Evolutionary conservation across 2,888 invertebrate species (phyloP), one percentile per base, ranked within the genome.

Genomic region (Tenthredo notha): DNA sequence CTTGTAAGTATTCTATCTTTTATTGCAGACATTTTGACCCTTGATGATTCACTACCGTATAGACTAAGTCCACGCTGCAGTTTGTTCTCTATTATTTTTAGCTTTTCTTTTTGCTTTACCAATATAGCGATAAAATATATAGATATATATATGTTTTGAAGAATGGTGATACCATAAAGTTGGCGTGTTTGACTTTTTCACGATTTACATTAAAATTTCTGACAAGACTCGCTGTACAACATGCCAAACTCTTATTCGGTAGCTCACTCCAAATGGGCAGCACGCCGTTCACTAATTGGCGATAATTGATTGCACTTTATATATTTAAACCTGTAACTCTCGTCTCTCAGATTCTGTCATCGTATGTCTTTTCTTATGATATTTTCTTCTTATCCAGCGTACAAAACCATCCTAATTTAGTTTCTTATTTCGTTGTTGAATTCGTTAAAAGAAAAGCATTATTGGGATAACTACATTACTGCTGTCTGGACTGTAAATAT

Each of bases 281-380:
- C 80, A 80, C 21, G 80, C 40, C 58, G 40, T 15, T 80, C 83
- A 67, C 67, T 83, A 83, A 83, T 83, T 83, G 83, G 83, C 43
- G 65, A 67, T 83, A 83, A 83, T 67, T 70, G 67, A 83, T 83
- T 65, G 80, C 80, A 61, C 61, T 40, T 80, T 40, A 80, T 40
- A 80, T 80, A 61, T 58, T 40, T 80, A 80, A 4, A 33, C 58
- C 37, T 18, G 33, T 37, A 37, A 80, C 80, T 61, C 40, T 40
- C 12, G 33, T 40, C 58, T 78, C 40, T 61, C 40, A 18, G 15
- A 40, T 40, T 80, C 58, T 80, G 37, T 40, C 40, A 33, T 80
- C 37, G 58, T 29, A 21, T 40, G 50, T 61, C 61, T 37, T 58
- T 80, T 61, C 37, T 58, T 37, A 21, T 58, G 40, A 40, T 29